Conservation (phyloP, 2,797 vertebrate genomes). For the Poecilia picta region DNA sequence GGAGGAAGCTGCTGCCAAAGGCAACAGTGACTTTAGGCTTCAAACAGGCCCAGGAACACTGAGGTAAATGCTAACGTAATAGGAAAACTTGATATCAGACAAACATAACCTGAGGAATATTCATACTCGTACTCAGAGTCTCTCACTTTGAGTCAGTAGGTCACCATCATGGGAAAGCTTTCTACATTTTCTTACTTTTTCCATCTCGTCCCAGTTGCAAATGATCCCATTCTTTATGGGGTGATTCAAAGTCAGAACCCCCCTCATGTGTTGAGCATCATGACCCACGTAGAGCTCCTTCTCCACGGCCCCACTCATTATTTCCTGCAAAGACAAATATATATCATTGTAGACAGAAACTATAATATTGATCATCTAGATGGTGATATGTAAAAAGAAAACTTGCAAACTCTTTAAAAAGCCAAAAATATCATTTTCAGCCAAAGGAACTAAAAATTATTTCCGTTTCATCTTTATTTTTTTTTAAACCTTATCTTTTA, state of each 20-base stretch:
- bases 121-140: too few relatives aligned
- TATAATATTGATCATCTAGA: neutral
- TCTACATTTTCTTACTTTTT: slow-evolving; percentile 66
- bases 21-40: neutral
- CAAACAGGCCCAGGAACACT: neutral
- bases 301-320: slow-evolving; percentile 69
- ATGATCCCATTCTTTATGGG: slow-evolving; percentile 81
- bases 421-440: neutral
- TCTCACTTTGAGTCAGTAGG: too few relatives aligned
- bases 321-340: slow-evolving; percentile 64
- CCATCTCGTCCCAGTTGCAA: slow-evolving; percentile 83
- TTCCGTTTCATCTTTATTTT: neutral
- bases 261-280: slow-evolving; percentile 82
- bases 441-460: neutral
- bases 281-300: slow-evolving; percentile 77
- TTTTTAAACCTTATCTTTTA: neutral
- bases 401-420: neutral
- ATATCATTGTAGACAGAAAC: neutral
- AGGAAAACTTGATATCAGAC: neutral
- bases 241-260: slow-evolving; percentile 77
- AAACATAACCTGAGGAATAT: neutral
- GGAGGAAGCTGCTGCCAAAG: neutral
- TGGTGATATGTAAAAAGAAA: neutral
- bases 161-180: neutral
- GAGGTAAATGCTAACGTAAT: neutral